Evolutionary conservation across 2,113 vertebrate genomes (phyloP).

Genomic region (Saguinus imperator): DNA sequence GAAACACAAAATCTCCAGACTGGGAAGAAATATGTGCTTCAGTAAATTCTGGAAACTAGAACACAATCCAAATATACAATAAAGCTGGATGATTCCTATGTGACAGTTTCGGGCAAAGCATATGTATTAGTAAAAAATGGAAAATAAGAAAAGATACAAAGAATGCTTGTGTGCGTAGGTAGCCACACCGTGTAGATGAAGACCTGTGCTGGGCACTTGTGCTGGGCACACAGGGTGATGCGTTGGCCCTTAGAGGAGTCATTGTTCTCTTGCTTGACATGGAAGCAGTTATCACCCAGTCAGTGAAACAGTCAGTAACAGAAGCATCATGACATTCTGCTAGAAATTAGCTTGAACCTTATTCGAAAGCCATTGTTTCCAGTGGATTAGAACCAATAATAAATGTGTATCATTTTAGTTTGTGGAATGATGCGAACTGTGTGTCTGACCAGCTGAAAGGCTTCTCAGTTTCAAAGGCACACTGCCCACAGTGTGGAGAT

Average conservation of each 20-base stretch:
- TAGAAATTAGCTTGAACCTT: background rate
- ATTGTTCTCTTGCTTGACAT: background rate
- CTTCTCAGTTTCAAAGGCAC: background rate
- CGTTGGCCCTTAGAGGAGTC: background rate
- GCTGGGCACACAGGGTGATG: fast-evolving
- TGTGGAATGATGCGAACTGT: background rate
- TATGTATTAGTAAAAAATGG: background rate
- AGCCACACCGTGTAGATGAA: background rate
- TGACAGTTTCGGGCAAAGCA: background rate
- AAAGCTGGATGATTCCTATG: background rate
- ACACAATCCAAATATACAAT: background rate
- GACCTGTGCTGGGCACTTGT: fast-evolving
- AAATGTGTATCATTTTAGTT: background rate
- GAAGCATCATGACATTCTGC: background rate
- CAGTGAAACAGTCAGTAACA: too few relatives aligned
- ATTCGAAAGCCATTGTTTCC: background rate
- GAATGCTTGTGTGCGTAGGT: background rate
- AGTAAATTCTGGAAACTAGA: background rate
- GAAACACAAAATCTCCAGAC: background rate
- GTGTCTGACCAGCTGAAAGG: background rate
- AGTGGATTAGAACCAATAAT: background rate
- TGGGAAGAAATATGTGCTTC: background rate
- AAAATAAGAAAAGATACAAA: background rate
- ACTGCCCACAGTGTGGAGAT: background rate
- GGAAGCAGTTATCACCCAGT: background rate